Evolutionary conservation across 2,797 vertebrate species (phyloP).

Genomic region (Myotis vivesi): DNA sequence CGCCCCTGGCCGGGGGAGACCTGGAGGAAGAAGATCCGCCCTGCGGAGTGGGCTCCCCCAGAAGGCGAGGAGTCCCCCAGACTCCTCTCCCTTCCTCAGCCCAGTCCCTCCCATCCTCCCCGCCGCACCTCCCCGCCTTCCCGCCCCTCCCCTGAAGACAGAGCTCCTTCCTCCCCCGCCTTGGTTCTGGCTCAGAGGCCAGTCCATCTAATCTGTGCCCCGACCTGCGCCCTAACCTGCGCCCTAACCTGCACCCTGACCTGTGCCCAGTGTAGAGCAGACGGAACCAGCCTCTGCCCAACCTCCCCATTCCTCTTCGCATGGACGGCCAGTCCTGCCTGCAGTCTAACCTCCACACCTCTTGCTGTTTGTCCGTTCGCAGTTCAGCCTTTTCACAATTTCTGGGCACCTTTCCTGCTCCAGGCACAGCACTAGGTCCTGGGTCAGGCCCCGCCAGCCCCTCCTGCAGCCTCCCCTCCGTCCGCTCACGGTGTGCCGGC

Average conservation of each 20-base stretch:
- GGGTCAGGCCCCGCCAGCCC: neutral
- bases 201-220: neutral
- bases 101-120: neutral
- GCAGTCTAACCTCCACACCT: constrained; percentile 10
- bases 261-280: neutral
- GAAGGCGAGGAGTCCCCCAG: neutral
- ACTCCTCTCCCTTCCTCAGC: neutral
- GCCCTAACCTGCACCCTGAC: no score
- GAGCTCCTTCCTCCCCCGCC: neutral
- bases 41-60: neutral
- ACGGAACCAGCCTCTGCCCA: neutral
- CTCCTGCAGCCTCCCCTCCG: neutral
- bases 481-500: neutral
- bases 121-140: neutral
- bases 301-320: neutral
- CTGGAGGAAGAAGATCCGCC: neutral
- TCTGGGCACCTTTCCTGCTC: neutral
- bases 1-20: constrained; percentile 46
- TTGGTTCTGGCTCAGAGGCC: neutral
- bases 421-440: neutral
- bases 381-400: neutral
- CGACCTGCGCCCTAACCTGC: no score
- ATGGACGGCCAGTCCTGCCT: neutral
- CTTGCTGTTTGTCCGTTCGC: neutral
- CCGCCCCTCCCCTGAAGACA: neutral